Percentiles rank a stretch among this genome's conserved stretches.
phyloP scores from a whole-genome alignment of 1,140 invertebrate species.

The Dinoponera quadriceps region DNA sequence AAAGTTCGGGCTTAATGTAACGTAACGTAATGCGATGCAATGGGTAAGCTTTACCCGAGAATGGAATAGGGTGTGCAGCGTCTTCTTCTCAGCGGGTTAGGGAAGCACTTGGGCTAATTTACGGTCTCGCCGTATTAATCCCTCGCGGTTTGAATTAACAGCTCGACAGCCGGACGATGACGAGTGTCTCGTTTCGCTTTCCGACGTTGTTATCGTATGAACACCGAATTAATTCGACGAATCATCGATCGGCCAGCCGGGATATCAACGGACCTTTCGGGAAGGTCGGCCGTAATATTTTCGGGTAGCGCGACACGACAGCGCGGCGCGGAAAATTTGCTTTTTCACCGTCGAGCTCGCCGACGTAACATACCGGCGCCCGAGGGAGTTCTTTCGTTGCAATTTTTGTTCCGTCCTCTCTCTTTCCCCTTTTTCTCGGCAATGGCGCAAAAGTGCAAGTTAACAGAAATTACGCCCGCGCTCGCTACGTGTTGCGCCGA shows the following conservation, averaged over 20 bases:
- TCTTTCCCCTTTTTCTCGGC: too few relatives aligned
- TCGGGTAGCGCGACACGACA: not conserved
- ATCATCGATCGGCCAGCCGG: too few relatives aligned
- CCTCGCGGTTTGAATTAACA: too few relatives aligned
- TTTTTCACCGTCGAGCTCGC: constrained; percentile 9
- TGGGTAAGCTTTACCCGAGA: not conserved
- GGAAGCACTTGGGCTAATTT: not conserved
- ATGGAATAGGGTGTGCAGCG: not conserved
- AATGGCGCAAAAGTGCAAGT: not conserved
- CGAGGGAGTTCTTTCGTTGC: not conserved
- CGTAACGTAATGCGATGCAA: constrained; percentile 28
- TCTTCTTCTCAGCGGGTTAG: not conserved
- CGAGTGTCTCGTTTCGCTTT: too few relatives aligned
- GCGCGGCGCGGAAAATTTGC: not conserved
- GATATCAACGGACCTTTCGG: too few relatives aligned
- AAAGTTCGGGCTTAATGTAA: constrained; percentile 19
- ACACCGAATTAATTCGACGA: too few relatives aligned
- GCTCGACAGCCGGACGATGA: too few relatives aligned
- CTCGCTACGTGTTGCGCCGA: not conserved
- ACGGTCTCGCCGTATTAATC: too few relatives aligned
- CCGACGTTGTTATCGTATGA: too few relatives aligned
- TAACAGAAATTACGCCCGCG: constrained; percentile 20
- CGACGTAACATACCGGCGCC: too few relatives aligned
- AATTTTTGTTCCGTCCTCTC: not conserved
- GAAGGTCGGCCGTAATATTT: not conserved